A percentile compares a stretch with the other conserved stretches of the same genome.
Evolutionary conservation across 2,797 vertebrate species (phyloP).

Genomic region (Crocidura indochinensis): DNA sequence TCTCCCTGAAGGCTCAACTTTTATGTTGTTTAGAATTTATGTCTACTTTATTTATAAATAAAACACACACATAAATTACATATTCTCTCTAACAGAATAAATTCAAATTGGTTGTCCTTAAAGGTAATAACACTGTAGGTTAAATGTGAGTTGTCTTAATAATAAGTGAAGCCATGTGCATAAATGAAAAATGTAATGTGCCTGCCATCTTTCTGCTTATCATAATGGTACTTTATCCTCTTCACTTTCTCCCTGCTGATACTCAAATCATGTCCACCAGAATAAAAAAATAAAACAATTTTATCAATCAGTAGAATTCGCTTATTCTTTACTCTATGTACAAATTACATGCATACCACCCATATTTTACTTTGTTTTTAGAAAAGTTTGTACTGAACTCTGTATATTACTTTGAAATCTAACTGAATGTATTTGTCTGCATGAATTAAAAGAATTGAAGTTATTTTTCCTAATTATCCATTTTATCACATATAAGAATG

Average conservation of each 20-base stretch:
- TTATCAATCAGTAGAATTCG: neutral
- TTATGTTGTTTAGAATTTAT: constrained; percentile 58
- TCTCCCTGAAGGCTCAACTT: constrained; percentile 36
- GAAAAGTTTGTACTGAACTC: neutral
- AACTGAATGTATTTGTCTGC: neutral
- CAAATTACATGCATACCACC: too few relatives aligned
- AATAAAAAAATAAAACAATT: neutral
- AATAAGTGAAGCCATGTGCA: neutral
- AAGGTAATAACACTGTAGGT: neutral
- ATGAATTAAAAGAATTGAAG: constrained; percentile 17
- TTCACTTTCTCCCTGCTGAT: neutral
- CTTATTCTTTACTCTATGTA: too few relatives aligned
- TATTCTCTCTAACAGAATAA: neutral
- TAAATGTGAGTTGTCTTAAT: neutral
- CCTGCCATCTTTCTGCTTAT: neutral
- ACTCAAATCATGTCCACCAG: neutral
- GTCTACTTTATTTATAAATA: neutral
- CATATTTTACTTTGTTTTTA: neutral
- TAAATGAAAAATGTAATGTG: neutral
- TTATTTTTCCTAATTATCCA: neutral
- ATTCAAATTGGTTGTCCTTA: neutral
- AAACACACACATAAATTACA: constrained; percentile 27
- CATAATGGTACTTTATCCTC: neutral
- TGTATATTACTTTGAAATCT: neutral
- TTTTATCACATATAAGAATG: constrained; percentile 31